Evolutionary conservation across 1,140 invertebrate species (phyloP).

Genomic region (Diplogasteroides magnus): DNA sequence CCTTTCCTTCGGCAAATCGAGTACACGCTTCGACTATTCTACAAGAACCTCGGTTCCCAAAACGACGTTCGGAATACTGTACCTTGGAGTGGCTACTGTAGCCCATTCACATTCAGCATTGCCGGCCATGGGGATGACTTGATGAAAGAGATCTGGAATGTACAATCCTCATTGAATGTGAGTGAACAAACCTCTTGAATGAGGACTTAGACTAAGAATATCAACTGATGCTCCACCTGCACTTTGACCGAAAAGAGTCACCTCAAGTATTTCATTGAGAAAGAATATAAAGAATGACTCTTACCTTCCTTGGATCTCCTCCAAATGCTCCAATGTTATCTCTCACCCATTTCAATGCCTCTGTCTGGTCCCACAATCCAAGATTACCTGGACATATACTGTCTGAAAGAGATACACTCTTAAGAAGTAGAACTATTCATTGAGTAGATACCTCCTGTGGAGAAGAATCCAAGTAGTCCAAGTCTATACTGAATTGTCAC

Average conservation of each 20-base stretch:
- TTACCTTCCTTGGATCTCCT: constrained; percentile 60
- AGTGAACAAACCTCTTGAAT: constrained; percentile 35
- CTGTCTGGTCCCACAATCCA: constrained; percentile 56
- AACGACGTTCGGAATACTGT: too few relatives aligned
- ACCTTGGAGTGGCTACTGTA: too few relatives aligned
- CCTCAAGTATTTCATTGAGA: constrained; percentile 40
- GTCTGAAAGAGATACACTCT: constrained; percentile 51
- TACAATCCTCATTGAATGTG: not conserved
- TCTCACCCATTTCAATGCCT: constrained; percentile 54
- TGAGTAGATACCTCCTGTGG: not conserved
- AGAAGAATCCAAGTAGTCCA: constrained; percentile 54
- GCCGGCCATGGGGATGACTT: constrained; percentile 39
- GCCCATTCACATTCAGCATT: constrained; percentile 35
- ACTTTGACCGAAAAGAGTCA: constrained; percentile 48
- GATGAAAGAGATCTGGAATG: constrained; percentile 35
- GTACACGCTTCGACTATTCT: constrained; percentile 12
- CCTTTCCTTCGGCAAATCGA: constrained; percentile 20
- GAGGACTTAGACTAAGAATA: constrained; percentile 22
- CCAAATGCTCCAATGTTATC: constrained; percentile 61
- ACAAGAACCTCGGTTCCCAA: too few relatives aligned
- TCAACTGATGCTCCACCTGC: constrained; percentile 43
- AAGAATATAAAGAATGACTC: not conserved
- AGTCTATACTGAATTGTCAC: constrained; percentile 46
- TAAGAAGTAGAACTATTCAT: too few relatives aligned
- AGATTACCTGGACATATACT: constrained; percentile 54